Conservation (phyloP, 92 coral and sea anemone species). For the Actinernus sp. region DNA sequence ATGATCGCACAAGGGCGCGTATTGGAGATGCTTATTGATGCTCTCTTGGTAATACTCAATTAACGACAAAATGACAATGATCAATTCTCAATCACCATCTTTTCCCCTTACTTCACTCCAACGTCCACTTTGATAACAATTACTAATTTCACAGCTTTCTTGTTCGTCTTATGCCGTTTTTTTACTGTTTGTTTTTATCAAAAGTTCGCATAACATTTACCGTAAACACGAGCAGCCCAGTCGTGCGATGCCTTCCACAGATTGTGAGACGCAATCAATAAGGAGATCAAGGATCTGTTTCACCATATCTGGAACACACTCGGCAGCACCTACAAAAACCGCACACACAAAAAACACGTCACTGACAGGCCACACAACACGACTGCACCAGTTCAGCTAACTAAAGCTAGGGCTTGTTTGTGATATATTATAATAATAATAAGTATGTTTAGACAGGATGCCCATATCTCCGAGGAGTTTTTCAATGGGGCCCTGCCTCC, state of each 20-base stretch:
- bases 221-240: slow-evolving; percentile 99
- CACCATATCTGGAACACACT: slow-evolving; percentile 95
- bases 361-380: too few species aligned
- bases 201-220: slow-evolving; percentile 34
- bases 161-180: not conserved
- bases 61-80: too few species aligned
- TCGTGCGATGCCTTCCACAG: slow-evolving; percentile 95
- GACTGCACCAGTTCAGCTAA: too few species aligned
- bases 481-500: not conserved
- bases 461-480: too few species aligned
- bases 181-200: not conserved
- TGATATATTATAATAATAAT: not conserved
- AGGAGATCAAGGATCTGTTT: slow-evolving; percentile 92
- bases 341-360: too few species aligned
- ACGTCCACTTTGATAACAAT: not conserved
- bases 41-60: too few species aligned
- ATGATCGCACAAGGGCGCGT: too few species aligned
- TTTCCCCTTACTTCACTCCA: too few species aligned
- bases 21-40: too few species aligned
- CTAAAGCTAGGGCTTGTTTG: not conserved
- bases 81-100: too few species aligned
- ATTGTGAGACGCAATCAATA: slow-evolving; percentile 90
- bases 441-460: too few species aligned
- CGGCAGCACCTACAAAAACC: slow-evolving; percentile 90
- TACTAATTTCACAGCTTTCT: not conserved